Evolutionary conservation across 2,888 invertebrate genomes (phyloP), one percentile per base, ranked within the genome.

Genomic region (Abscondita cerata): DNA sequence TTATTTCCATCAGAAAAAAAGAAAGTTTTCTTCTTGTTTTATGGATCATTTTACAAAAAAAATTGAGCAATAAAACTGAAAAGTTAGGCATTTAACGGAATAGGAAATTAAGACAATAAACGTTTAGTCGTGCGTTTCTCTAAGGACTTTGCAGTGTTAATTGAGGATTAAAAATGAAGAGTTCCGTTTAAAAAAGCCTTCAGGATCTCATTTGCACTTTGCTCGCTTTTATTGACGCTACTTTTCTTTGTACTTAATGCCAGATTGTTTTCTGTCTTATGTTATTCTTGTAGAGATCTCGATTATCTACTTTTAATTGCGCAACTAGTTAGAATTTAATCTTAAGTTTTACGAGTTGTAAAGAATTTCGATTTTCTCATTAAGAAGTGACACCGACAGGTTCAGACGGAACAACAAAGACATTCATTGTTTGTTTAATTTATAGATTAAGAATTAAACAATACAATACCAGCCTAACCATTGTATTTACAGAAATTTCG

Each of bases 151-250:
- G 41, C 63, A 60, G 63, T 67, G 67, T 67, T 67, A 67, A 67
- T 67, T 67, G 65, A 59, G 65, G 67, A 67, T 67, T 67, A 67
- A 67, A 67, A 67, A 67, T 67, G 65, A 67, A 67, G 67, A 59
- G 65, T 55, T 36, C 50, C 63, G 52, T 63, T 65, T 67, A 65
- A 61, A 64, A 61, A 58, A 47, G 60, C 57, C 58, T 63, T 63
- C 53, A 51, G 63, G 63, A 61, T 58, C 60, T 65, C 67, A 60
- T 67, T 67, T 65, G 61, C 65, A 65, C 67, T 63, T 61, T 67
- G 57, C 55, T 55, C 62, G 62, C 60, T 60, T 62, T 62, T 57
- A 59, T 67, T 62, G 55, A 51, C 31, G 56, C 51, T 52, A 47
- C 36, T 44, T 48, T 36, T 50, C 58, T 54, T 57, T 54, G 51